These are phyloP conservation scores for Phylloscopus trochilus DNA, from an alignment of 2,113 vertebrate species.

Conservation along the genomic window DNA sequence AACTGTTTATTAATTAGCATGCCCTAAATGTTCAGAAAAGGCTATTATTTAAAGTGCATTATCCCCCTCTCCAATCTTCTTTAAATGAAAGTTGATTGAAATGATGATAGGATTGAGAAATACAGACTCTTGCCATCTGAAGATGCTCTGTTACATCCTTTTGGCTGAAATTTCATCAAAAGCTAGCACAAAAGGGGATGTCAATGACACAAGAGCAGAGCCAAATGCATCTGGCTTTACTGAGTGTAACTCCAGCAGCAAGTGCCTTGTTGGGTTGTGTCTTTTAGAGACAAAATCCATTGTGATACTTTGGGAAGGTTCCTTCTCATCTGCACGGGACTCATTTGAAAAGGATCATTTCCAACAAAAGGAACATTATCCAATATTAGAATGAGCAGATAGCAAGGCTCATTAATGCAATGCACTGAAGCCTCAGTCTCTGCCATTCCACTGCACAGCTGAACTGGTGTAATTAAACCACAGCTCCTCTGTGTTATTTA, in stretches of 20 bases:
- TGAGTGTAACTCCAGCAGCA: not conserved
- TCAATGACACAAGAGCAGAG: not conserved
- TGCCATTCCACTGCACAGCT: constrained; percentile 28
- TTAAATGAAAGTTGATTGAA: constrained; percentile 44
- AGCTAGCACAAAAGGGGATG: constrained; percentile 19
- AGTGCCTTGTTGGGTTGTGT: constrained; percentile 32
- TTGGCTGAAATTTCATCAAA: constrained; percentile 14
- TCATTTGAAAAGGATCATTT: constrained; percentile 50
- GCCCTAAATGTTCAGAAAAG: not conserved
- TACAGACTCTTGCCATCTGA: not conserved
- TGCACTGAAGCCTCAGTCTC: constrained; percentile 6
- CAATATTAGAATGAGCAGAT: not conserved
- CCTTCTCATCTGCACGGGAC: constrained; percentile 27
- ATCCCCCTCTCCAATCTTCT: constrained; percentile 13
- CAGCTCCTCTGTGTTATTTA: constrained; percentile 51
- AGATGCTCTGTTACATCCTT: not conserved
- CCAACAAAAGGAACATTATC: constrained; percentile 57
- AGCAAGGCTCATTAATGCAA: constrained; percentile 43
- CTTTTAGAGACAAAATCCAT: constrained; percentile 24
- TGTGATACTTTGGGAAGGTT: constrained; percentile 28
- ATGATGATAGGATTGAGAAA: constrained; percentile 42
- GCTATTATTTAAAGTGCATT: constrained; percentile 4
- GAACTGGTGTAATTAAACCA: constrained; percentile 61
- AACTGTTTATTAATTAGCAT: constrained; percentile 44
- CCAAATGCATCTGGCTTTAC: constrained; percentile 35